These are phyloP conservation scores for Acestrorhynchus altus DNA, from an alignment of 2,797 vertebrate species.

Conservation along the genomic window DNA sequence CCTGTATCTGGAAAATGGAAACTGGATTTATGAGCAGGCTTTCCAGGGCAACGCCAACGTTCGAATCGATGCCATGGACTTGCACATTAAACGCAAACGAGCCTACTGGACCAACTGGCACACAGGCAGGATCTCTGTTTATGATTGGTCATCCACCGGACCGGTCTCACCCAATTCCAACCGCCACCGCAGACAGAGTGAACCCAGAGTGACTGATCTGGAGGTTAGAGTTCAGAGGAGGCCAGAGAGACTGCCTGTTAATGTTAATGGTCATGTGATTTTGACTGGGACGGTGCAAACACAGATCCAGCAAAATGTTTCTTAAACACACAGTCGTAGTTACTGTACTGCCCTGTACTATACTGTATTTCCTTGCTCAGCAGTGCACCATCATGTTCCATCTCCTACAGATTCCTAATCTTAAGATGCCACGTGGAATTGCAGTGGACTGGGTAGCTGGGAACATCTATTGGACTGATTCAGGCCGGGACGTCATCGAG, in stretches of 20 bases:
- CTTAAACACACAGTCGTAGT: too few species aligned
- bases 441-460: conserved; percentile 97
- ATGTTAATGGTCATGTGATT: too few species aligned
- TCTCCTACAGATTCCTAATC: conserved; percentile 84
- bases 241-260: too few species aligned
- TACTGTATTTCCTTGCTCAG: too few species aligned
- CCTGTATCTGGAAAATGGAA: conserved; percentile 90
- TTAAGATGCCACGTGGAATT: conserved; percentile 95
- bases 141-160: too few species aligned
- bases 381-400: too few species aligned
- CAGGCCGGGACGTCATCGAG: conserved; percentile 94
- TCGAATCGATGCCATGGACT: conserved; percentile 95
- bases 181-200: conserved; percentile 86
- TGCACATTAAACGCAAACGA: conserved; percentile 91
- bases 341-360: too few species aligned
- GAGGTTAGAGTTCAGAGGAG: conserved; percentile 76
- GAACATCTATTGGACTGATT: conserved; percentile 98
- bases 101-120: conserved; percentile 99
- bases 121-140: too few species aligned
- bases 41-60: conserved; percentile 93
- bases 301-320: too few species aligned
- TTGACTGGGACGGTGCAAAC: too few species aligned
- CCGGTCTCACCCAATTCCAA: conserved; percentile 84
- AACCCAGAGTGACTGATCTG: conserved; percentile 85
- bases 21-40: conserved; percentile 93